phyloP scores from a whole-genome alignment of 2,113 vertebrate genomes.

The Pomatorhinus ruficollis region DNA sequence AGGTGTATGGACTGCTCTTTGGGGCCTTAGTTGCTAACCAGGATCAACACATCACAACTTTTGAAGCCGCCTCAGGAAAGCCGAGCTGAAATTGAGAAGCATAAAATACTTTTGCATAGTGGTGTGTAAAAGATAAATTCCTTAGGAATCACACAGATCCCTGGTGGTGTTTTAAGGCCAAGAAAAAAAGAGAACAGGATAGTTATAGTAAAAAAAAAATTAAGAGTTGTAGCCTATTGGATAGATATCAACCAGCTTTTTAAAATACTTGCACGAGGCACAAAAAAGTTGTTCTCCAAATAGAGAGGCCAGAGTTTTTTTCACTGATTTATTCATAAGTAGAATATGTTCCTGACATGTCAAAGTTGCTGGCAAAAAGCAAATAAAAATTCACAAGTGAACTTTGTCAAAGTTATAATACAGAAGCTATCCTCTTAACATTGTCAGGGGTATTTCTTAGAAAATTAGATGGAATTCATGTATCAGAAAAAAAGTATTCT shows the following conservation, averaged over 20 bases:
- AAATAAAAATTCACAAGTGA: background rate
- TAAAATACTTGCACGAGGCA: background rate
- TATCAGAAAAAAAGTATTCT: background rate
- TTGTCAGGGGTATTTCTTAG: background rate
- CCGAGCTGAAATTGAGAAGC: background rate
- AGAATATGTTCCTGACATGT: background rate
- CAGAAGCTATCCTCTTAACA: background rate
- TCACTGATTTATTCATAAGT: slow-evolving; percentile 3
- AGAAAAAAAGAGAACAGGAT: background rate
- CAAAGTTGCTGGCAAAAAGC: background rate
- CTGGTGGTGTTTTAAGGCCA: background rate
- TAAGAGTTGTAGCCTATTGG: background rate
- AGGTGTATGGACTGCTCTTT: background rate
- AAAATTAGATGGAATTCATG: background rate
- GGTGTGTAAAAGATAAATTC: background rate
- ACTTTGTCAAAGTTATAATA: background rate
- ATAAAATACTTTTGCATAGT: background rate
- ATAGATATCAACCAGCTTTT: background rate
- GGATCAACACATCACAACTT: background rate
- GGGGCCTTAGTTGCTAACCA: background rate
- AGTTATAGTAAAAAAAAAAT: background rate
- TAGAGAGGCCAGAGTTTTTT: background rate
- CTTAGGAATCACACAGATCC: background rate
- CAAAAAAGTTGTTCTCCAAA: background rate
- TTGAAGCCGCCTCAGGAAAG: background rate